Percentiles rank a stretch among this genome's conserved stretches.
Evolutionary conservation across 2,797 vertebrate species (phyloP).

Genomic region (Nyctalus aviator): DNA sequence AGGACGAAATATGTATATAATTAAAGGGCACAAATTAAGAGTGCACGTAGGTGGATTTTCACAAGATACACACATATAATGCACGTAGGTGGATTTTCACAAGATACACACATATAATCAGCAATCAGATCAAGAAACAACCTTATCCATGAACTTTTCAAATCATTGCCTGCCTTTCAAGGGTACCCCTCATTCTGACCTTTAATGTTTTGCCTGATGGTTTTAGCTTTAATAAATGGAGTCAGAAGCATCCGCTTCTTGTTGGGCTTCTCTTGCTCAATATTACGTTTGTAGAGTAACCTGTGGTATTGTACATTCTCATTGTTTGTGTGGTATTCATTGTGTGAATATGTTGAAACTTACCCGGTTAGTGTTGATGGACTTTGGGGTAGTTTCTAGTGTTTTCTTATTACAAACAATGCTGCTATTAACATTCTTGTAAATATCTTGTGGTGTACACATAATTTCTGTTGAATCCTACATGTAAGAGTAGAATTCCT

Average conservation of each 20-base stretch:
- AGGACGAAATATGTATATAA: not conserved
- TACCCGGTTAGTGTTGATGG: not conserved
- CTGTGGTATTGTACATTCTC: not conserved
- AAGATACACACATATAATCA: not conserved
- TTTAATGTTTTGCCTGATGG: not conserved
- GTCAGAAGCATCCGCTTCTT: not conserved
- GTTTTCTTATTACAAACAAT: not conserved
- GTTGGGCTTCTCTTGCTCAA: not conserved
- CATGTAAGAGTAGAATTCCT: not conserved
- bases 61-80: not conserved
- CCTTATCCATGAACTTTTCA: not conserved
- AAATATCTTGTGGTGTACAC: not conserved
- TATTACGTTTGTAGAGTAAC: not conserved
- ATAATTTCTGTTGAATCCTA: not conserved
- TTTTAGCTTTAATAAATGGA: not conserved
- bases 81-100: not conserved
- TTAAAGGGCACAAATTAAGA: not conserved
- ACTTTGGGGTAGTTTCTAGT: not conserved
- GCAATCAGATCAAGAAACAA: not conserved
- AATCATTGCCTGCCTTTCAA: not conserved
- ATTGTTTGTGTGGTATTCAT: not conserved
- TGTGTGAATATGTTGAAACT: not conserved
- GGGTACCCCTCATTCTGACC: not conserved
- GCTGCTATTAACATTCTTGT: not conserved
- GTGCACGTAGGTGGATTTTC: not conserved